phyloP scores from a whole-genome alignment of 2,797 vertebrate genomes.

The Schizopygopsis malacanthus region DNA sequence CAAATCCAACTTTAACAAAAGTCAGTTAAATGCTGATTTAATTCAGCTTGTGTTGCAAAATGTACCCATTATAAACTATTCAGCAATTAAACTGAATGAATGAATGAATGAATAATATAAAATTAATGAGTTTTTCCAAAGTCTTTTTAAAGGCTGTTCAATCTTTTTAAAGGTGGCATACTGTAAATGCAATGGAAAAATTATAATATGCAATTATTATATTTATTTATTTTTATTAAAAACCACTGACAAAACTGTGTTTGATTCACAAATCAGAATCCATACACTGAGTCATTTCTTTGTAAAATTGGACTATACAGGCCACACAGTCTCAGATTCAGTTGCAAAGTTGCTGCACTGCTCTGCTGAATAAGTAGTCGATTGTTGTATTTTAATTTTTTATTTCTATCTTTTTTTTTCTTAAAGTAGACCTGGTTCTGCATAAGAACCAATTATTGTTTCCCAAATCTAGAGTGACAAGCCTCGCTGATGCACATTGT shows the following conservation, averaged over 20 bases:
- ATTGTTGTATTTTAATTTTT: not conserved
- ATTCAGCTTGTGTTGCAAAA: not conserved
- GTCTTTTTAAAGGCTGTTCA: no score
- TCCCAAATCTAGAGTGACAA: not conserved
- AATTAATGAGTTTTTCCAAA: no score
- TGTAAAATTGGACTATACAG: not conserved
- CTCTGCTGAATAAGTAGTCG: not conserved
- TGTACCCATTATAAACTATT: not conserved
- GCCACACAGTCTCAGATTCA: not conserved
- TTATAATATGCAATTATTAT: not conserved
- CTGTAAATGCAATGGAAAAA: not conserved
- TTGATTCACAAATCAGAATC: constrained; percentile 2
- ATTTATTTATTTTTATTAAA: not conserved
- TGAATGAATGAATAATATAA: no score
- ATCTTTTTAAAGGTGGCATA: no score
- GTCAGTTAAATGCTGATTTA: not conserved
- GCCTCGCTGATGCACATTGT: constrained; percentile 8
- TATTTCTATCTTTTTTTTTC: not conserved
- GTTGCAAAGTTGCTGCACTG: not conserved
- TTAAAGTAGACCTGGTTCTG: not conserved
- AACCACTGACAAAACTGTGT: not conserved
- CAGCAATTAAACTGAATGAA: not conserved
- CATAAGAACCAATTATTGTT: not conserved
- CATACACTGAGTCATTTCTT: not conserved
- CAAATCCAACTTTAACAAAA: not conserved